Percentiles rank a stretch among this genome's conserved stretches.
phyloP scores from a whole-genome alignment of 37 sponge, comb jelly and placozoan species.

The Theonella swinhoei region DNA sequence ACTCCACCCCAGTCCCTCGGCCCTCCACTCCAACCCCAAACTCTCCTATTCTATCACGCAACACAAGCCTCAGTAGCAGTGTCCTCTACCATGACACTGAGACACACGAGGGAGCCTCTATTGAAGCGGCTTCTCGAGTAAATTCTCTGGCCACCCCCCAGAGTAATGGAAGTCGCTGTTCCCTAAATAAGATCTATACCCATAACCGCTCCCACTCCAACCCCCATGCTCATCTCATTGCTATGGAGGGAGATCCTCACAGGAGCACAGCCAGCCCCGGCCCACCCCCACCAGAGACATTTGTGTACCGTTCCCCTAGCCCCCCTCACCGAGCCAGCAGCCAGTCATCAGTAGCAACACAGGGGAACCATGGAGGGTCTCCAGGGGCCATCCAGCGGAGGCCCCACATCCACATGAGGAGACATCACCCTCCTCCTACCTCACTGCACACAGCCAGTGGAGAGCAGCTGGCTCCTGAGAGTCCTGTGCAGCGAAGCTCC shows the following conservation, averaged over 20 bases:
- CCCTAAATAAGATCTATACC: neutral
- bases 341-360: slow-evolving; percentile 22
- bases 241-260: neutral
- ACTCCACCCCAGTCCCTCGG: slow-evolving; percentile 13
- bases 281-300: neutral
- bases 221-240: slow-evolving; percentile 44
- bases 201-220: slow-evolving; percentile 63
- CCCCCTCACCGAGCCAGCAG: slow-evolving; percentile 51
- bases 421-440: neutral
- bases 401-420: slow-evolving; percentile 35
- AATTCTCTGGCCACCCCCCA: neutral
- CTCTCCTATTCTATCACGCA: neutral
- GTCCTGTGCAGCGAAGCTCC: neutral
- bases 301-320: slow-evolving; percentile 39
- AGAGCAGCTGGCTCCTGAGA: neutral
- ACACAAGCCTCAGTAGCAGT: slow-evolving; percentile 36
- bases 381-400: neutral
- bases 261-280: neutral
- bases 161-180: neutral
- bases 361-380: neutral
- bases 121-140: neutral
- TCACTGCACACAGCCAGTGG: neutral
- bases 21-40: slow-evolving; percentile 11
- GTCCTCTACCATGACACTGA: slow-evolving; percentile 14
- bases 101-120: neutral